A percentile compares a stretch with the other conserved stretches of the same genome.
Evolutionary conservation across 2,888 invertebrate genomes (phyloP).

Genomic region (Pammene fasciana): DNA sequence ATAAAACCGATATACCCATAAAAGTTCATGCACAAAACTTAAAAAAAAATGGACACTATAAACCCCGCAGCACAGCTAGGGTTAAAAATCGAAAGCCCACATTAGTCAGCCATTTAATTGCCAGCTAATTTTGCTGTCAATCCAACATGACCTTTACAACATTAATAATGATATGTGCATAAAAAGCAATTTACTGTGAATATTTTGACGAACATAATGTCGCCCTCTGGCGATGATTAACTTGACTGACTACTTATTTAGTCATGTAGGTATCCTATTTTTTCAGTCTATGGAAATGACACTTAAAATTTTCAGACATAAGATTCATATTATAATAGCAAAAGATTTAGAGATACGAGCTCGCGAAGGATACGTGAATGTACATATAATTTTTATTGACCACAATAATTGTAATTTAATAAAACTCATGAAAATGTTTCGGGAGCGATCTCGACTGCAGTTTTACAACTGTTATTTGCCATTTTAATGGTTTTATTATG

Average conservation of each 20-base stretch:
- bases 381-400: conserved; percentile 59
- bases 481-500: conserved; percentile 42
- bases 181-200: conserved; percentile 49
- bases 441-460: conserved; percentile 49
- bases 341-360: not conserved
- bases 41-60: too few species aligned
- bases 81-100: too few species aligned
- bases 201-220: conserved; percentile 47
- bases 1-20: too few species aligned
- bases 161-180: conserved; percentile 46
- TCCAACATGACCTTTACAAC: conserved; percentile 53
- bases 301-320: not conserved
- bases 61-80: too few species aligned
- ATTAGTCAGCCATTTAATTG: conserved; percentile 54
- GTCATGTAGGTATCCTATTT: not conserved
- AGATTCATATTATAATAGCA: not conserved
- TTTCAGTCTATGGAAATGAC: not conserved
- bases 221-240: conserved; percentile 59
- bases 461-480: conserved; percentile 47
- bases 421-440: conserved; percentile 54
- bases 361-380: conserved; percentile 42
- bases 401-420: conserved; percentile 72
- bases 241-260: not conserved
- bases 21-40: too few species aligned
- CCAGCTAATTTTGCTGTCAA: conserved; percentile 64